Conservation (phyloP, 2,797 vertebrate species). For the Microctenopoma steveboyesi region DNA sequence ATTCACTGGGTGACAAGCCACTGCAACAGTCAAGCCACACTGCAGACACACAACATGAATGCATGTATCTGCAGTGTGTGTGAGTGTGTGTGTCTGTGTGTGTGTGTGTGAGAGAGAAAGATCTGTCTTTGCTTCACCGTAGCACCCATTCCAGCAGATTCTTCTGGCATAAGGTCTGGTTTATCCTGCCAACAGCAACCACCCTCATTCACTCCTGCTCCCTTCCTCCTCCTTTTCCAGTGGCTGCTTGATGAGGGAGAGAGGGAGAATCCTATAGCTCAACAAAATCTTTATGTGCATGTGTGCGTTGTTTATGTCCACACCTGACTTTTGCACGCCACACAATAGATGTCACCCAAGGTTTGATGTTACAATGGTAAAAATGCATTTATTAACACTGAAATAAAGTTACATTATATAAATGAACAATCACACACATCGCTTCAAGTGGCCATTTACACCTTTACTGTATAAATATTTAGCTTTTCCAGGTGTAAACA, state of each 20-base stretch:
- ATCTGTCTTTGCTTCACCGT: conserved; percentile 46
- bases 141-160: conserved; percentile 72
- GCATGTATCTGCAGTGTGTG: conserved; percentile 28
- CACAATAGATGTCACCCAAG: conserved; percentile 10
- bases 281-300: conserved; percentile 29
- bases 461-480: conserved; percentile 40
- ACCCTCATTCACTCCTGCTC: conserved; percentile 57
- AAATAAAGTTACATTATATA: conserved; percentile 22
- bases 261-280: conserved; percentile 40
- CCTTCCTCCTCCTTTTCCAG: conserved; percentile 33
- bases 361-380: conserved; percentile 2
- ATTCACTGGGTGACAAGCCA: conserved; percentile 67
- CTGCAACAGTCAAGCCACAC: conserved; percentile 64
- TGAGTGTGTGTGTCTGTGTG: conserved; percentile 27
- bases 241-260: conserved; percentile 46
- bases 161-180: conserved; percentile 65
- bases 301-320: conserved; percentile 40
- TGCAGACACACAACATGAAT: conserved; percentile 38
- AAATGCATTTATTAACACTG: conserved; percentile 37
- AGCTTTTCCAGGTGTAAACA: conserved; percentile 1
- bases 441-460: conserved; percentile 15
- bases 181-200: conserved; percentile 67
- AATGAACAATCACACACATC: conserved; percentile 22
- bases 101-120: conserved; percentile 18
- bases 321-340: conserved; percentile 3